Evolutionary conservation across 2,888 invertebrate genomes (phyloP).

Genomic region (Carpatolechia fugitivella): DNA sequence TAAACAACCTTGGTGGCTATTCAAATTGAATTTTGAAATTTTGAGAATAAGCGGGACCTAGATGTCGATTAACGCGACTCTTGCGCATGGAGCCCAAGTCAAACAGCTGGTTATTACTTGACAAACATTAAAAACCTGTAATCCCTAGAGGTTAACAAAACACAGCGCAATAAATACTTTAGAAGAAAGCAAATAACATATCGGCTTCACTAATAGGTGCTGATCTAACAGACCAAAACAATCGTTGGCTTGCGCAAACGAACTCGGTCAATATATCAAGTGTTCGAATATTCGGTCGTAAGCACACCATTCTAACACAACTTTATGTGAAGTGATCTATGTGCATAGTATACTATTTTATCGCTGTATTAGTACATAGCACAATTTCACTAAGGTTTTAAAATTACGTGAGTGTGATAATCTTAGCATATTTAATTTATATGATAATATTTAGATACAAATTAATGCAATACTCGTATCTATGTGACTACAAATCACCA

Average conservation of each 20-base stretch:
- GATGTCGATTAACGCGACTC: slow-evolving; percentile 10
- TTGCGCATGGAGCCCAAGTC: slow-evolving; percentile 32
- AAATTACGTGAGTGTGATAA: too few species aligned
- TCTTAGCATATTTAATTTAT: too few species aligned
- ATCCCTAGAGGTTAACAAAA: slow-evolving; percentile 75
- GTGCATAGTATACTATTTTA: not conserved
- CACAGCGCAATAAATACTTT: slow-evolving; percentile 70
- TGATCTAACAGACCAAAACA: slow-evolving; percentile 61
- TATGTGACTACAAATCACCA: too few species aligned
- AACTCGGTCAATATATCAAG: slow-evolving; percentile 50
- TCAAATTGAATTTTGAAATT: not conserved
- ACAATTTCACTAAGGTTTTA: too few species aligned
- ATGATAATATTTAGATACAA: too few species aligned
- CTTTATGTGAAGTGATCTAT: not conserved
- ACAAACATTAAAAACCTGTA: slow-evolving; percentile 71
- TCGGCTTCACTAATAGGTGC: slow-evolving; percentile 64
- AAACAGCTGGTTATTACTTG: slow-evolving; percentile 68
- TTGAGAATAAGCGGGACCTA: not conserved
- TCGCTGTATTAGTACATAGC: not conserved
- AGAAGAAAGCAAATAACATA: slow-evolving; percentile 55
- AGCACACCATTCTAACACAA: slow-evolving; percentile 21
- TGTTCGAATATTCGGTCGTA: slow-evolving; percentile 35
- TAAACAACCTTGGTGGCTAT: not conserved
- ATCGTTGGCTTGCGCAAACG: slow-evolving; percentile 48
- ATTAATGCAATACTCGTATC: too few species aligned